Conservation (phyloP, 2,888 invertebrate genomes). For the Dysmachus trigonus region DNA sequence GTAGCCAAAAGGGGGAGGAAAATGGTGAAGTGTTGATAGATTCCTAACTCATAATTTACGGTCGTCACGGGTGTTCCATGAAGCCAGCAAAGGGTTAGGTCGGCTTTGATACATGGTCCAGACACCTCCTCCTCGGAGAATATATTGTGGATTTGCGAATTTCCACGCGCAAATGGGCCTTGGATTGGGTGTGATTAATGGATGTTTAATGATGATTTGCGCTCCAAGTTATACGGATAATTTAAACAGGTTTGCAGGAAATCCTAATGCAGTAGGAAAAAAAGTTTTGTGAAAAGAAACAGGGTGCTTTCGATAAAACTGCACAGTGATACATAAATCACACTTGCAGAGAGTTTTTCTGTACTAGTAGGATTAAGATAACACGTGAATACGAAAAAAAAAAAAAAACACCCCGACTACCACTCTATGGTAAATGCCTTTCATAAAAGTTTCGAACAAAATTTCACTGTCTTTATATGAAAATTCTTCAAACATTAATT, state of each 20-base stretch:
- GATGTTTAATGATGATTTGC: slow-evolving; percentile 31
- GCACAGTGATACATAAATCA: slow-evolving; percentile 10
- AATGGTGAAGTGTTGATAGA: slow-evolving; percentile 24
- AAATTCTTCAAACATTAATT: no score
- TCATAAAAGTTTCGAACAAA: no score
- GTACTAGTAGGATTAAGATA: no score
- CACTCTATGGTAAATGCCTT: no score
- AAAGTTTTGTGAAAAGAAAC: neutral
- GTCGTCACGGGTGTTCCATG: neutral
- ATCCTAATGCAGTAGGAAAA: neutral
- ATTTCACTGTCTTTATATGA: no score
- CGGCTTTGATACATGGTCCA: slow-evolving; percentile 25
- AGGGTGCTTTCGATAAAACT: neutral
- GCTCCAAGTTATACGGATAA: slow-evolving; percentile 21
- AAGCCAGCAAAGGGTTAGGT: slow-evolving; percentile 26
- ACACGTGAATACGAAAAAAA: no score
- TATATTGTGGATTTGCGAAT: neutral
- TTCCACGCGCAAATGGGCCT: neutral
- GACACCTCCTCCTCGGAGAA: neutral
- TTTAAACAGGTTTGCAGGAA: slow-evolving; percentile 17
- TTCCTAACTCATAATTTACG: slow-evolving; percentile 33
- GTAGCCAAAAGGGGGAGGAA: neutral
- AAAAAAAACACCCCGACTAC: no score
- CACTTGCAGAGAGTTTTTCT: neutral
- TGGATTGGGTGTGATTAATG: slow-evolving; percentile 22